Conservation (phyloP, 2,888 invertebrate genomes). For the Ferdinandea cuprea region DNA sequence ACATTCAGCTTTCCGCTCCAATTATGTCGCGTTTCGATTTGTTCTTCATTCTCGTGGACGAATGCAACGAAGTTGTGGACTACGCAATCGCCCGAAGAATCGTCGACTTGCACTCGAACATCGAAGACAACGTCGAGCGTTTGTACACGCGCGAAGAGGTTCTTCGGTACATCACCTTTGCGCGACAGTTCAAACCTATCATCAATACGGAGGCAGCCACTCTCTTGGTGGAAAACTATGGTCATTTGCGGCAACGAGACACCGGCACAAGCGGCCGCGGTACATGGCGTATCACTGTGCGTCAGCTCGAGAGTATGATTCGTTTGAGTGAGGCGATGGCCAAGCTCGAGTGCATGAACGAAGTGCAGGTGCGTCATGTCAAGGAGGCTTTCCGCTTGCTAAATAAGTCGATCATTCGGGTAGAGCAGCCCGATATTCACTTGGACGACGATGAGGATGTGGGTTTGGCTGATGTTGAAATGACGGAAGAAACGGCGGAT, state of each 20-base stretch:
- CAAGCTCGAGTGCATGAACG: constrained; percentile 96
- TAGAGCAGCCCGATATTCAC: constrained; percentile 98
- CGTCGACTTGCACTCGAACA: constrained; percentile 95
- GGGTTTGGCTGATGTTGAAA: constrained; percentile 85
- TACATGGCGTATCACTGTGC: constrained; percentile 98
- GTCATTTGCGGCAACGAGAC: constrained; percentile 93
- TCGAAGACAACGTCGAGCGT: constrained; percentile 90
- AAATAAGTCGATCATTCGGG: constrained; percentile 98
- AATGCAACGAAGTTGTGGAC: constrained; percentile 97
- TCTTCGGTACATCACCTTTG: constrained; percentile 97
- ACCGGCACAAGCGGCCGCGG: constrained; percentile 87
- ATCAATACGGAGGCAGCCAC: constrained; percentile 92
- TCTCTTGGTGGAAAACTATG: constrained; percentile 94
- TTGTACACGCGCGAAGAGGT: constrained; percentile 95
- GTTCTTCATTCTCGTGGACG: constrained; percentile 99
- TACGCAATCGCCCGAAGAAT: constrained; percentile 98
- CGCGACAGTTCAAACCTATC: constrained; percentile 96
- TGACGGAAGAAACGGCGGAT: constrained; percentile 84
- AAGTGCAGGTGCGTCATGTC: constrained; percentile 94
- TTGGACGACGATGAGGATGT: constrained; percentile 90
- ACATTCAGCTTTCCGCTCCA: constrained; percentile 95
- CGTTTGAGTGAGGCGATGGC: constrained; percentile 98
- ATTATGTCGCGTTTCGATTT: constrained; percentile 99
- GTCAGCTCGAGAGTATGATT: constrained; percentile 97
- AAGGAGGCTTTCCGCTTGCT: constrained; percentile 94